Conservation (phyloP, 2,797 vertebrate species). For the Poecilia gillii region DNA sequence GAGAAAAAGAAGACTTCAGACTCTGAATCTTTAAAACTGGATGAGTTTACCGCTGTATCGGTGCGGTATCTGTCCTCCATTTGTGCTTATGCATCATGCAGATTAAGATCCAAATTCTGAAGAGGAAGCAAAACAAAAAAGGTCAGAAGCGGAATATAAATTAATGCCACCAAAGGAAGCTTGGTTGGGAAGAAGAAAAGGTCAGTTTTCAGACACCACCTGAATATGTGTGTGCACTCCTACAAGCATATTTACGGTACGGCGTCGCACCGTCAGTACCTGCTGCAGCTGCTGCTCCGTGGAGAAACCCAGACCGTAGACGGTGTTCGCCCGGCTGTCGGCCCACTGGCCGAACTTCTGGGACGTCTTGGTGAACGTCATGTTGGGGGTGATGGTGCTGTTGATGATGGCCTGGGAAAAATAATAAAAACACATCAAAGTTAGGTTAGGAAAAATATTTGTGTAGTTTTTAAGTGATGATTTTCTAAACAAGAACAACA, state of each 20-base stretch:
- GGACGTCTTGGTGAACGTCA: slow-evolving; percentile 98
- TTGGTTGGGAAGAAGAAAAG: slow-evolving; percentile 1
- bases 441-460: background rate
- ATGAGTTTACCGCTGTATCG: background rate
- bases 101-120: background rate
- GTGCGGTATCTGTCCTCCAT: background rate
- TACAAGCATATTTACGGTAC: background rate
- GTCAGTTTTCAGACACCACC: background rate
- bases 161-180: background rate
- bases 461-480: background rate
- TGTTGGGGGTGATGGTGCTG: slow-evolving; percentile 96
- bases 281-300: slow-evolving; percentile 94
- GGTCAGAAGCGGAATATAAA: slow-evolving; percentile 8
- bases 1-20: slow-evolving; percentile 21
- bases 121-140: background rate
- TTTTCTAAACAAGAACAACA: no score
- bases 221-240: background rate
- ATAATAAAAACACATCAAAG: background rate
- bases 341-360: slow-evolving; percentile 99
- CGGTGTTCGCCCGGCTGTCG: slow-evolving; percentile 94
- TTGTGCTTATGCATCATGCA: background rate
- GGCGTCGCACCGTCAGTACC: slow-evolving; percentile 69
- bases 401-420: slow-evolving; percentile 92
- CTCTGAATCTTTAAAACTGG: background rate
- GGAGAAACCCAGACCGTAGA: slow-evolving; percentile 93